phyloP scores from a whole-genome alignment of 2,113 vertebrate species.

The Triplophysa dalaica region DNA sequence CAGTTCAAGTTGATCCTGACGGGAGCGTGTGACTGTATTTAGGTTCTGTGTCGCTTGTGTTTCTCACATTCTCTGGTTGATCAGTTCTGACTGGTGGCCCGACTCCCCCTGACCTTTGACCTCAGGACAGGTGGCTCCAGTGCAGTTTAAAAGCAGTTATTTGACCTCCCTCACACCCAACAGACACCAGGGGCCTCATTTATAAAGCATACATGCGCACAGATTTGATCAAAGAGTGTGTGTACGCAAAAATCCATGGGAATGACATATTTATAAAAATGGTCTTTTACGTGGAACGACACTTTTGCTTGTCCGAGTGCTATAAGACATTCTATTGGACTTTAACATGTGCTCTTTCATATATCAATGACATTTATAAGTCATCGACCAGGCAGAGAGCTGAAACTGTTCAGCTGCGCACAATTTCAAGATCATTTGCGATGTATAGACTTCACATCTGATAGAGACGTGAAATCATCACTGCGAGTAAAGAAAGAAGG shows the following conservation, averaged over 20 bases:
- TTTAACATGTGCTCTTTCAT: too few relatives aligned
- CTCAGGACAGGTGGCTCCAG: constrained; percentile 43
- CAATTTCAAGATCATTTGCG: too few relatives aligned
- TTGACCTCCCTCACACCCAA: constrained; percentile 40
- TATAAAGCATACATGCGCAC: neutral
- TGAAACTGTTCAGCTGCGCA: neutral
- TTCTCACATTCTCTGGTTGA: constrained; percentile 17
- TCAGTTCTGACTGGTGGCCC: constrained; percentile 25
- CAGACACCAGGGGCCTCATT: constrained; percentile 36
- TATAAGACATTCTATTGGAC: too few relatives aligned
- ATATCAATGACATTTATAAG: too few relatives aligned
- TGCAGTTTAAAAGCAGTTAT: constrained; percentile 52
- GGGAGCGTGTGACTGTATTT: neutral
- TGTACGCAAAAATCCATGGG: too few relatives aligned
- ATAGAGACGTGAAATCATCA: too few relatives aligned
- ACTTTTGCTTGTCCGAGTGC: too few relatives aligned
- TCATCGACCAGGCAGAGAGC: neutral
- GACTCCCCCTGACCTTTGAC: constrained; percentile 36
- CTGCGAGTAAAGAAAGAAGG: too few relatives aligned
- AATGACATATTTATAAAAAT: too few relatives aligned
- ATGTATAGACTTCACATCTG: too few relatives aligned
- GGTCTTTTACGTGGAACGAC: too few relatives aligned
- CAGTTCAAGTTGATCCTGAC: neutral
- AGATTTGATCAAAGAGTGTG: too few relatives aligned
- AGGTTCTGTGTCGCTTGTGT: neutral